Conservation (phyloP, 23 tunicate species). For the Halocynthia aurantium region DNA sequence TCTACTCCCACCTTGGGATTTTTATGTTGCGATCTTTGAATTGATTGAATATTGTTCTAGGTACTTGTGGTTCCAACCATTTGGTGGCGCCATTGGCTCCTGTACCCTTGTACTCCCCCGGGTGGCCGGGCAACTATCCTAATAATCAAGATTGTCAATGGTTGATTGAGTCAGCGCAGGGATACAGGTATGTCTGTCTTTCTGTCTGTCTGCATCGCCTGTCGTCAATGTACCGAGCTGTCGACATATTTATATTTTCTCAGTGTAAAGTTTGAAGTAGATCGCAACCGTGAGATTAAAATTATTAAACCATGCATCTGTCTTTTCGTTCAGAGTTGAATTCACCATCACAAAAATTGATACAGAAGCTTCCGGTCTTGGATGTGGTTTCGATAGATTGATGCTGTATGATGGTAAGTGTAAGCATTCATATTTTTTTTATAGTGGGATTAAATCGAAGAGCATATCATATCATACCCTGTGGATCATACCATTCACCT, state of each 20-base stretch:
- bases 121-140: conserved; percentile 70
- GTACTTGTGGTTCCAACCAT: conserved; percentile 68
- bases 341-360: conserved; percentile 18
- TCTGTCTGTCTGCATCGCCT: background rate
- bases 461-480: no score
- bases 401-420: conserved; percentile 16
- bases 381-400: conserved; percentile 23
- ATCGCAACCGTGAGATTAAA: no score
- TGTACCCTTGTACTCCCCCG: conserved; percentile 49
- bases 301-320: background rate
- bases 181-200: conserved; percentile 37
- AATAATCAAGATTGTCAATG: conserved; percentile 59
- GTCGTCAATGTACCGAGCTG: background rate
- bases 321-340: background rate
- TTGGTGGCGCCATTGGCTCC: conserved; percentile 79
- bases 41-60: background rate
- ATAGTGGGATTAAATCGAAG: no score
- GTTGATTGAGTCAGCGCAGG: conserved; percentile 67
- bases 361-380: conserved; percentile 28
- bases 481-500: no score
- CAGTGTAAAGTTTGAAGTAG: conserved; percentile 13
- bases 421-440: no score
- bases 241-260: background rate
- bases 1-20: background rate
- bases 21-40: background rate